phyloP scores from a whole-genome alignment of 1,140 invertebrate species.

The Oryctes rhinoceros region DNA sequence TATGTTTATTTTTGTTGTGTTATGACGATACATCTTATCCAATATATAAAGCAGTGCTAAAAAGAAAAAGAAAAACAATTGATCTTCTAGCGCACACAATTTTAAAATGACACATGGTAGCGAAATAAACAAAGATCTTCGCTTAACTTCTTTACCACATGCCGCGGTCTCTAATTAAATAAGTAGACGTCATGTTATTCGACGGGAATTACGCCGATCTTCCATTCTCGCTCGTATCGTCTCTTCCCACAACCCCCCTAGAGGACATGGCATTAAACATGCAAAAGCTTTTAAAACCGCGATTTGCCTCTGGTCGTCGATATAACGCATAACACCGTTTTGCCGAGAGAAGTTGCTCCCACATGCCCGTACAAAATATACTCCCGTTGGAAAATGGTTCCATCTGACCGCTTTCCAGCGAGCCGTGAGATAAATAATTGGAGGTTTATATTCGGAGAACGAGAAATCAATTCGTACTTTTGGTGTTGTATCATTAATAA shows the following conservation, averaged over 20 bases:
- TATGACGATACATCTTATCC: no score
- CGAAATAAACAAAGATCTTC: no score
- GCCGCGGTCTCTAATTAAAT: no score
- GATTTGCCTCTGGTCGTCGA: background rate
- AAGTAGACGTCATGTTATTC: no score
- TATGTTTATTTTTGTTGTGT: no score
- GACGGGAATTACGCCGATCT: no score
- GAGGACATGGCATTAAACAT: background rate
- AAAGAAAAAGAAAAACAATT: no score
- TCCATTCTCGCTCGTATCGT: background rate
- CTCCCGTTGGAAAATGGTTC: background rate
- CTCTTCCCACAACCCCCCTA: background rate
- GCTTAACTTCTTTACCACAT: no score
- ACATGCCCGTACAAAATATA: background rate
- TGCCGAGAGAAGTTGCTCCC: background rate
- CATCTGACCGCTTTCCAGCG: background rate
- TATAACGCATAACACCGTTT: background rate
- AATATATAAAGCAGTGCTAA: no score
- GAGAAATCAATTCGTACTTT: background rate
- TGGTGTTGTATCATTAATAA: background rate
- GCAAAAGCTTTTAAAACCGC: slow-evolving; percentile 2
- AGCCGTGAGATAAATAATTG: background rate
- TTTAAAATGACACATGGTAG: no score
- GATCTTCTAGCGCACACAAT: no score
- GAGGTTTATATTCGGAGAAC: background rate